Evolutionary conservation across 2,888 invertebrate species (phyloP), one percentile per base, ranked within the genome.

Genomic region (Chrysotoxum bicinctum): DNA sequence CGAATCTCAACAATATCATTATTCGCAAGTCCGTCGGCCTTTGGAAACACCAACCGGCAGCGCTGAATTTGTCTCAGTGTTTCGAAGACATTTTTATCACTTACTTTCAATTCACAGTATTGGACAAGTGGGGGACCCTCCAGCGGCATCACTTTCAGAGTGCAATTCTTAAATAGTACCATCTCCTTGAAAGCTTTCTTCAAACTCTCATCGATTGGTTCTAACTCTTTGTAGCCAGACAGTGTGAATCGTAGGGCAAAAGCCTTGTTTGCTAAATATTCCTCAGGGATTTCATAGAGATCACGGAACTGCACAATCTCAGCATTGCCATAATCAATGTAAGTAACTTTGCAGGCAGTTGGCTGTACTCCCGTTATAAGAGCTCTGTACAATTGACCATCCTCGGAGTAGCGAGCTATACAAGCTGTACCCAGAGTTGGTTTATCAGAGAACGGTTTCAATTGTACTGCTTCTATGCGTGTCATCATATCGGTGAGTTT

Each of bases 311-410:
- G 93, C 12, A 96, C 94, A 89, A 94, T 92, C 91, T 96, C 96
- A 7, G 95, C 95, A 89, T 96, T 95, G 32, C 97, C 97, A 90
- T 95, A 96, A 91, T 97, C 97, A 35, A 96, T 96, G 90, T 96
- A 97, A 89, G 95, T 96, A 6, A 97, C 93, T 91, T 96, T 96
- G 90, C 95, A 96, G 66, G 95, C 94, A 21, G 94, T 94, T 79
- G 95, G 94, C 43, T 95, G 94, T 52, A 96, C 93, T 88, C 94
- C 94, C 91, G 95, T 95, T 3, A 97, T 95, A 43, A 97, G 95
- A 37, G 96, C 96, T 87, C 97, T 93, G 89, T 96, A 96, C 66
- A 96, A 93, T 21, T 94, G 94, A 6, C 94, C 93, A 89, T 96
- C 96, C 83, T 93, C 94, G 0, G 94, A 93, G 91, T 95, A 95